phyloP scores from a whole-genome alignment of 2,113 vertebrate genomes.

The Ictalurus furcatus region DNA sequence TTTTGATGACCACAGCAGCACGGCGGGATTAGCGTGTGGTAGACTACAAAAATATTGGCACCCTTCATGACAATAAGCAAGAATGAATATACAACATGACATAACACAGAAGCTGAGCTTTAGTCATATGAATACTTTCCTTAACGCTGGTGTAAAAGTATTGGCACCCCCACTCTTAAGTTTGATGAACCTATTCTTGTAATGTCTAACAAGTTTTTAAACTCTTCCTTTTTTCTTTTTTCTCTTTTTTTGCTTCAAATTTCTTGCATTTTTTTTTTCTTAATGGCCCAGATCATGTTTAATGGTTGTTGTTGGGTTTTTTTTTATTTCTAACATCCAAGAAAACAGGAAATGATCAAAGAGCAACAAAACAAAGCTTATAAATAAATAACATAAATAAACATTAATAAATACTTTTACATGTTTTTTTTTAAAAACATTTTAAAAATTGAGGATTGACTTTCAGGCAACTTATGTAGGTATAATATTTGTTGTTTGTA shows the following conservation, averaged over 20 bases:
- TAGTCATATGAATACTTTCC: neutral
- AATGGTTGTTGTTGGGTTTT: neutral
- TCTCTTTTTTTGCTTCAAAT: neutral
- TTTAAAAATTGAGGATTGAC: too few species aligned
- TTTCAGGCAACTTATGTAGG: neutral
- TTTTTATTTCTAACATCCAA: neutral
- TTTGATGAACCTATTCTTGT: neutral
- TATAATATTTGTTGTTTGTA: neutral
- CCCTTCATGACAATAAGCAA: neutral
- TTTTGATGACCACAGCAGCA: neutral
- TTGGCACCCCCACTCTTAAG: neutral
- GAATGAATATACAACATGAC: neutral
- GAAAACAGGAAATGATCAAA: neutral
- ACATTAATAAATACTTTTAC: neutral
- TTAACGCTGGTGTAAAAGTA: neutral
- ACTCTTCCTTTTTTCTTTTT: neutral
- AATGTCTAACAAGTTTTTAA: neutral
- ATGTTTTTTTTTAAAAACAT: too few species aligned
- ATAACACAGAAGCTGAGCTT: neutral
- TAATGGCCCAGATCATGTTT: neutral
- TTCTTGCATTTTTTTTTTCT: neutral
- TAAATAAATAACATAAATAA: neutral
- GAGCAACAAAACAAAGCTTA: neutral
- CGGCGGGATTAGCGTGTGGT: neutral
- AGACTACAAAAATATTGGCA: neutral